A percentile compares a stretch with the other conserved stretches of the same genome.
phyloP scores from a whole-genome alignment of 53 echinoderm and acorn worm species.

The Henricia sp. region DNA sequence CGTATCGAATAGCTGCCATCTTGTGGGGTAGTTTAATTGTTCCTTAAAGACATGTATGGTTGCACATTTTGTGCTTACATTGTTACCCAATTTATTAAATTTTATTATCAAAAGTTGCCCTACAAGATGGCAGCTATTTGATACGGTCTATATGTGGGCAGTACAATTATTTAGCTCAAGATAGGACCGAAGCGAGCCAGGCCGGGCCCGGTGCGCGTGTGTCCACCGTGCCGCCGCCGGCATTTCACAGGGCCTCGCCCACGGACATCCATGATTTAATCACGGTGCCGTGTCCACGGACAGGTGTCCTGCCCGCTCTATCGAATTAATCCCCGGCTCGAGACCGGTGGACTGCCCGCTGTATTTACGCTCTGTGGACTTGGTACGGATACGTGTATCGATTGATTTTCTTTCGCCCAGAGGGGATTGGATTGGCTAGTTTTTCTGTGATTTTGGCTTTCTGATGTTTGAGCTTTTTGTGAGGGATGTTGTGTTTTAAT shows the following conservation, averaged over 20 bases:
- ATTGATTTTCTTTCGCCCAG: conserved; percentile 15
- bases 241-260: conserved; percentile 42
- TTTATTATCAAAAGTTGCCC: too few relatives aligned
- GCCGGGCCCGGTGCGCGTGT: background rate
- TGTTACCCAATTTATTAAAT: too few relatives aligned
- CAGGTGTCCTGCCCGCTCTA: conserved; percentile 31
- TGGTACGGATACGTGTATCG: conserved; percentile 21
- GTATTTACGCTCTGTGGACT: conserved; percentile 24
- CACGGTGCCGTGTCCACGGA: background rate
- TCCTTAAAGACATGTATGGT: too few relatives aligned
- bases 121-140: too few relatives aligned
- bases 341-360: conserved; percentile 12
- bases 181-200: too few relatives aligned
- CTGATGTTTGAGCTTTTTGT: conserved; percentile 6
- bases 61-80: too few relatives aligned
- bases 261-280: conserved; percentile 43
- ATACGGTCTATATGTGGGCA: too few relatives aligned
- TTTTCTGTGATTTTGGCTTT: conserved; percentile 3
- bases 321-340: conserved; percentile 42
- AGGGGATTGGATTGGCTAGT: background rate
- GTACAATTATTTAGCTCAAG: too few relatives aligned
- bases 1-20: too few relatives aligned
- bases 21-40: too few relatives aligned
- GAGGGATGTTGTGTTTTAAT: too few relatives aligned
- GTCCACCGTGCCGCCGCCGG: conserved; percentile 4